Evolutionary conservation across 2,113 vertebrate genomes (phyloP), one percentile per base, ranked within the genome.

Genomic region (Oxygymnocypris stewartii): DNA sequence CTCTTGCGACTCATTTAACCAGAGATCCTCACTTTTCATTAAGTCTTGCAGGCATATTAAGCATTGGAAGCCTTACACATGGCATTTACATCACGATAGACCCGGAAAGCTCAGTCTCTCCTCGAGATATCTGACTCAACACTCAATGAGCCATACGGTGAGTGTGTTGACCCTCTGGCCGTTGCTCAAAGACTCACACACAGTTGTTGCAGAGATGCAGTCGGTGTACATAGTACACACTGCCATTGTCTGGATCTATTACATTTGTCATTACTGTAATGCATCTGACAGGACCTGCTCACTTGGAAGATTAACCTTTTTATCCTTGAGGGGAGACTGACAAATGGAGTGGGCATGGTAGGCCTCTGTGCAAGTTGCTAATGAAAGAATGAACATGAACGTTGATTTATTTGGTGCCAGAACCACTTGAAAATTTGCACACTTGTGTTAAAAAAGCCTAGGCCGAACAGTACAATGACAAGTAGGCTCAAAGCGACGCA

Each of bases 241-340:
- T 80, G 84, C 76, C 51, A 67, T 65, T 84, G 77, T 84, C 81
- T n/a, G 76, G 35, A 82, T 67, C 85, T 44, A 73, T 79, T 74
- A 83, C 78, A 79, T 87, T 84, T 88, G 89, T 89, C 90, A 86
- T 79, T 87, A 90, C 81, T 35, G 85, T 92, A 89, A 91, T 87
- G 85, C 88, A 87, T 89, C 87, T 90, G 92, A 93, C 90, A 86
- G 90, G 82, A 90, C 87, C 88, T 88, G 84, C 88, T 93, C 92
- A 86, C 82, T 93, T 2, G 88, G 90, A 94, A 93, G 92, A 93
- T 93, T 85, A 91, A 92, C 93, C 92, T 92, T 90, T 82, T 85
- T 88, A 78, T 88, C 81, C 79, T 84, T 6, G 1, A 76, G 90
- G 88, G 40, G 12, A 79, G 23, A 40, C 40, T 82, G 71, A 74